Conservation (phyloP, 2,113 vertebrate species). For the Chaetodon trifascialis region DNA sequence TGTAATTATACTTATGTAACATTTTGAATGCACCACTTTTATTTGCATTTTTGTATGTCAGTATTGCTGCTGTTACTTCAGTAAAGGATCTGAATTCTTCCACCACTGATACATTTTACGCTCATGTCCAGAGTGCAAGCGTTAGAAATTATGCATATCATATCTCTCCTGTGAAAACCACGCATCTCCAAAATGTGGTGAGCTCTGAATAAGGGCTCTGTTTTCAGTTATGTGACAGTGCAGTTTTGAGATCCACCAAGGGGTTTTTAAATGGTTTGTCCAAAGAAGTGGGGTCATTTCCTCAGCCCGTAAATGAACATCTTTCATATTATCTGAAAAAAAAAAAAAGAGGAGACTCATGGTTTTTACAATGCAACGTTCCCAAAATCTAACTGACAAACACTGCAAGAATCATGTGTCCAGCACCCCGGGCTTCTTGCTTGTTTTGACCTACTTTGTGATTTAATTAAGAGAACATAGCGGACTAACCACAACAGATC, state of each 20-base stretch:
- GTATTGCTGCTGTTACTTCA: neutral
- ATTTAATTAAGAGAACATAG: conserved; percentile 68
- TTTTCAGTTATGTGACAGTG: neutral
- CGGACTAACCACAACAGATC: conserved; percentile 50
- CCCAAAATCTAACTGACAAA: conserved; percentile 17
- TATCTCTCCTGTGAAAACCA: neutral
- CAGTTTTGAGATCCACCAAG: neutral
- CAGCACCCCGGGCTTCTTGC: conserved; percentile 40
- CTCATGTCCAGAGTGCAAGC: neutral
- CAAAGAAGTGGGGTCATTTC: neutral
- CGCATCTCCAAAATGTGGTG: neutral
- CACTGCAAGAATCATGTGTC: conserved; percentile 29
- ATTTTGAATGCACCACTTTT: neutral
- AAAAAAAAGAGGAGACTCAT: neutral
- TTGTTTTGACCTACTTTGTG: conserved; percentile 69
- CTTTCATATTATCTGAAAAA: neutral
- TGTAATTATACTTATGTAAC: neutral
- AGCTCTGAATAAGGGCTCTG: neutral
- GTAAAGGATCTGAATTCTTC: neutral
- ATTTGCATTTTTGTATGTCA: neutral
- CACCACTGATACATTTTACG: neutral
- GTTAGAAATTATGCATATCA: conserved; percentile 3
- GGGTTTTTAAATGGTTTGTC: neutral
- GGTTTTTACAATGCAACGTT: neutral
- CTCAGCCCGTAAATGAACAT: neutral